Evolutionary conservation across 2,113 vertebrate genomes (phyloP).

Genomic region (Atlantisia rogersi): DNA sequence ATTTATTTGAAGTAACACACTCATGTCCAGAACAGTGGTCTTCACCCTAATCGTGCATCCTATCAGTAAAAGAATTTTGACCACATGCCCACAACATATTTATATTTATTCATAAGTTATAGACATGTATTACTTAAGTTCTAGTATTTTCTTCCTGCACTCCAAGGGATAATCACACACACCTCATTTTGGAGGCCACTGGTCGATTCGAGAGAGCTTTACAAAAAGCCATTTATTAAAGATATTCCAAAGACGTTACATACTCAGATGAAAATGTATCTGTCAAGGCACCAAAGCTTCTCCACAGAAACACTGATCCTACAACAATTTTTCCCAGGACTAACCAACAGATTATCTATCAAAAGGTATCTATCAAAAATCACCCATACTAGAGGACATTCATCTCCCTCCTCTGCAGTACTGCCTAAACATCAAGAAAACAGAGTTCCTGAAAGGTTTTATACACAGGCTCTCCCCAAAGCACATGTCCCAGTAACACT

Average conservation of each 20-base stretch:
- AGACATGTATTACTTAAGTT: neutral
- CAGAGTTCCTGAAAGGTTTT: neutral
- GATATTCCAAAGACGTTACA: neutral
- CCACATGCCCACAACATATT: accelerated
- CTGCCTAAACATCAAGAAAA: neutral
- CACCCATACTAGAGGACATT: neutral
- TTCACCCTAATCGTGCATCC: neutral
- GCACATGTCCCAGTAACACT: neutral
- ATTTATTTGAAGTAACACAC: neutral
- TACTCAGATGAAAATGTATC: neutral
- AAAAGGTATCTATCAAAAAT: neutral
- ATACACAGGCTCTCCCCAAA: neutral
- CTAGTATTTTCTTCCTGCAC: neutral
- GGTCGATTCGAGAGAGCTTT: neutral
- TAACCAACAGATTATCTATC: neutral
- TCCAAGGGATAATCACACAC: neutral
- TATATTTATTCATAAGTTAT: neutral
- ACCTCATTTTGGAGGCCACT: neutral
- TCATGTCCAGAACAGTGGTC: neutral
- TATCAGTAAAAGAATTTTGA: neutral
- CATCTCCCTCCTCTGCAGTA: neutral
- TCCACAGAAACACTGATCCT: neutral
- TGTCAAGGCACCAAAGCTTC: neutral
- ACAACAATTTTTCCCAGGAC: neutral
- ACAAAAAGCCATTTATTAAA: neutral